Evolutionary conservation across 2,888 invertebrate species (phyloP).

Genomic region (Synanthedon formicaeformis): DNA sequence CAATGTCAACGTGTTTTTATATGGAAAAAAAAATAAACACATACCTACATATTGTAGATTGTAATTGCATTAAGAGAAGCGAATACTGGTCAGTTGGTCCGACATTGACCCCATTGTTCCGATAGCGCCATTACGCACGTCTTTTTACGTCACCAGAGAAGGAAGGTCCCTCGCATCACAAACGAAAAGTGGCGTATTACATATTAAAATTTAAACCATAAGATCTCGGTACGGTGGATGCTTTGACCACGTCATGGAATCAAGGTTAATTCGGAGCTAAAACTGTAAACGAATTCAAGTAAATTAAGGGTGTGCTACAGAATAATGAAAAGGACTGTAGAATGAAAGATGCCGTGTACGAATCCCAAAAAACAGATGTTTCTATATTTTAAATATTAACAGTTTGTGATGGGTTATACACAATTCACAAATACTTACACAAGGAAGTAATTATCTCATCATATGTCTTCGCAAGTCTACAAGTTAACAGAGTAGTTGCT

Average conservation of each 20-base stretch:
- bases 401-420: too few relatives aligned
- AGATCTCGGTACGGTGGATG: neutral
- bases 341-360: too few relatives aligned
- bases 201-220: neutral
- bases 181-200: neutral
- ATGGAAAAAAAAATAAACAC: too few relatives aligned
- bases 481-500: too few relatives aligned
- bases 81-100: conserved; percentile 32
- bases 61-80: neutral
- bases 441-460: too few relatives aligned
- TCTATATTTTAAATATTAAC: too few relatives aligned
- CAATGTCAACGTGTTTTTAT: too few relatives aligned
- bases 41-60: neutral
- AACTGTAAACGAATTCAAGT: neutral
- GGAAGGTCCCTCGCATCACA: neutral
- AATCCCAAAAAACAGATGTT: too few relatives aligned
- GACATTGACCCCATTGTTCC: conserved; percentile 55
- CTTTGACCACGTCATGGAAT: neutral
- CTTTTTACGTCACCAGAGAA: conserved; percentile 11
- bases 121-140: conserved; percentile 42
- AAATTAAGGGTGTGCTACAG: neutral
- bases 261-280: neutral
- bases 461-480: too few relatives aligned
- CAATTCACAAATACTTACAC: too few relatives aligned
- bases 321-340: too few relatives aligned